These are phyloP conservation scores for Embiotoca jacksoni DNA, from an alignment of 2,113 vertebrate species.

Conservation along the genomic window DNA sequence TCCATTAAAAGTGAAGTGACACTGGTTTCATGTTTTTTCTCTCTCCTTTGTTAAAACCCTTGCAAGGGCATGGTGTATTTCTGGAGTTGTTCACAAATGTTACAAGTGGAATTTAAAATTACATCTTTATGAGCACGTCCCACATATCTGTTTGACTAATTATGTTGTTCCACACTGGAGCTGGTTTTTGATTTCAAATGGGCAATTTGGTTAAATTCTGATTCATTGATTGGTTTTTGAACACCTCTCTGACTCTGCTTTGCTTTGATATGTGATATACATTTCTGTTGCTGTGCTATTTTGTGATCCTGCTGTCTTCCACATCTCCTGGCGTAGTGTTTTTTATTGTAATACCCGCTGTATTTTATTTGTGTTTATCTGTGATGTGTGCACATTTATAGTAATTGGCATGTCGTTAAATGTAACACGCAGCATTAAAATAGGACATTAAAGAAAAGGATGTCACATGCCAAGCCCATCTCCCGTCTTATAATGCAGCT, in stretches of 20 bases:
- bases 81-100: slow-evolving; percentile 35
- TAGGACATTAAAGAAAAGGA: slow-evolving; percentile 5
- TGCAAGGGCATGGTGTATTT: slow-evolving; percentile 53
- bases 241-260: slow-evolving; percentile 7
- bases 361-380: slow-evolving; percentile 21
- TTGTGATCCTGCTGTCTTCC: slow-evolving; percentile 30
- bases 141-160: slow-evolving; percentile 47
- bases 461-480: neutral
- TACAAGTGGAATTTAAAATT: slow-evolving; percentile 41
- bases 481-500: neutral
- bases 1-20: slow-evolving; percentile 59
- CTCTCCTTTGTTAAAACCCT: slow-evolving; percentile 26
- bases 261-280: slow-evolving; percentile 16
- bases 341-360: neutral
- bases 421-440: neutral
- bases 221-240: slow-evolving; percentile 30
- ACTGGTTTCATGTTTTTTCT: slow-evolving; percentile 50
- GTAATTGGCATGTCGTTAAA: neutral
- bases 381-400: slow-evolving; percentile 1
- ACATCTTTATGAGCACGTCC: slow-evolving; percentile 34
- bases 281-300: slow-evolving; percentile 35
- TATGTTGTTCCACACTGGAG: slow-evolving; percentile 30
- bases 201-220: slow-evolving; percentile 5
- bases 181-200: slow-evolving; percentile 30
- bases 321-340: neutral